A percentile compares a stretch with the other conserved stretches of the same genome.
Evolutionary conservation across 2,797 vertebrate genomes (phyloP).

Genomic region (Falco peregrinus): DNA sequence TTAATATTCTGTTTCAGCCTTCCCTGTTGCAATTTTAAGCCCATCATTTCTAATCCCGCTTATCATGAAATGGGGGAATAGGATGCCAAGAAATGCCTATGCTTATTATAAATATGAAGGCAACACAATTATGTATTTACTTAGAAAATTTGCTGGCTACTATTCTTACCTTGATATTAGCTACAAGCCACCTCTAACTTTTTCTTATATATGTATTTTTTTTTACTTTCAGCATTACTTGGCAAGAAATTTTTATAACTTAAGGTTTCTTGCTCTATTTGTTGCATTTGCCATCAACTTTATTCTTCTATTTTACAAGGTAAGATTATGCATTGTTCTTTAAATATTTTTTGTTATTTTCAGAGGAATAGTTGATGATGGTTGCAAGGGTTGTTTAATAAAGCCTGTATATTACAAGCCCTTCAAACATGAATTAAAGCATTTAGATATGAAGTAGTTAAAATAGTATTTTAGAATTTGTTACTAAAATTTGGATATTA

Average conservation of each 20-base stretch:
- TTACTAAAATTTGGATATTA: neutral
- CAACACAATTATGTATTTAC: neutral
- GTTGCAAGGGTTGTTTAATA: neutral
- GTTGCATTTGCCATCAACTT: conserved; percentile 99
- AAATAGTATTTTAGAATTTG: neutral
- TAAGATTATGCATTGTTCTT: conserved; percentile 67
- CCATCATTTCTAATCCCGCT: neutral
- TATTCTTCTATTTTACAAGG: conserved; percentile 99
- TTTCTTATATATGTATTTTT: neutral
- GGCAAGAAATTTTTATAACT: conserved; percentile 98
- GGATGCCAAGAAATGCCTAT: neutral
- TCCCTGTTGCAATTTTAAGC: neutral
- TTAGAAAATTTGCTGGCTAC: neutral
- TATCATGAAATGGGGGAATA: neutral
- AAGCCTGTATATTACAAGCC: neutral
- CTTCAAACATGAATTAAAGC: neutral
- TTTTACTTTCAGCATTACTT: conserved; percentile 90
- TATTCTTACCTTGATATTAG: neutral
- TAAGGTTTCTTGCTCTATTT: conserved; percentile 95
- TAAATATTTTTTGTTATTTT: neutral
- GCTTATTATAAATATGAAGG: neutral
- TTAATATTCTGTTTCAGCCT: neutral
- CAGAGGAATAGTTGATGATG: neutral
- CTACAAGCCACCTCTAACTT: neutral
- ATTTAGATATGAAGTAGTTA: neutral